Conservation (phyloP, 2,797 vertebrate genomes). For the Nothura maculosa region DNA sequence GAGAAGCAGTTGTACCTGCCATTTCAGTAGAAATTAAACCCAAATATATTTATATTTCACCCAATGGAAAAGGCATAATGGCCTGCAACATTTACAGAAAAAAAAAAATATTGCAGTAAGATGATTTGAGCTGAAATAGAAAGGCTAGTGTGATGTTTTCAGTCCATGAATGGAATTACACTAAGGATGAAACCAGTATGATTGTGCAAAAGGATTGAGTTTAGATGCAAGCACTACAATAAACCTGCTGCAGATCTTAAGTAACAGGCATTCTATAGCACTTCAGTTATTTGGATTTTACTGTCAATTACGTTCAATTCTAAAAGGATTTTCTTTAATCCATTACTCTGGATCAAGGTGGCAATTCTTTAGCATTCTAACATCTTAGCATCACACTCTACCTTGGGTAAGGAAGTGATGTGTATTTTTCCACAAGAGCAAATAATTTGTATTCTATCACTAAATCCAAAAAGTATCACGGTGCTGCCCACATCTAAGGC, state of each 20-base stretch:
- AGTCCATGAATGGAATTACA: not conserved
- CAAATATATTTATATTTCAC: not conserved
- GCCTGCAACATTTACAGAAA: not conserved
- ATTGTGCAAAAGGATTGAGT: not conserved
- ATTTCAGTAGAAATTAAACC: not conserved
- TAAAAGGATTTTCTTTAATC: slow-evolving; percentile 57
- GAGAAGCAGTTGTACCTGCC: not conserved
- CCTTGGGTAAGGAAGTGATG: not conserved
- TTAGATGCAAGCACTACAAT: not conserved
- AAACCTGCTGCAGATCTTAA: slow-evolving; percentile 1
- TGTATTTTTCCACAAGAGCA: not conserved
- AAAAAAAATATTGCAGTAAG: not conserved
- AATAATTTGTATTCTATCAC: slow-evolving; percentile 25
- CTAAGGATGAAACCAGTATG: not conserved
- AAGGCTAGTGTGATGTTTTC: not conserved
- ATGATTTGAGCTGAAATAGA: not conserved
- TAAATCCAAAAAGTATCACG: not conserved
- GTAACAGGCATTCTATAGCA: slow-evolving; percentile 1
- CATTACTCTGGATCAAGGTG: slow-evolving; percentile 1
- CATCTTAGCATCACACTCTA: not conserved
- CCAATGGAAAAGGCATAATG: not conserved
- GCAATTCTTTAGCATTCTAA: slow-evolving; percentile 17
- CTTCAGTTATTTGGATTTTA: slow-evolving; percentile 24
- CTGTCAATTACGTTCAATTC: slow-evolving; percentile 26
- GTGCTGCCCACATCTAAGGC: not conserved